Conservation (phyloP, 1,140 invertebrate genomes). For the Diabrotica undecimpunctata region DNA sequence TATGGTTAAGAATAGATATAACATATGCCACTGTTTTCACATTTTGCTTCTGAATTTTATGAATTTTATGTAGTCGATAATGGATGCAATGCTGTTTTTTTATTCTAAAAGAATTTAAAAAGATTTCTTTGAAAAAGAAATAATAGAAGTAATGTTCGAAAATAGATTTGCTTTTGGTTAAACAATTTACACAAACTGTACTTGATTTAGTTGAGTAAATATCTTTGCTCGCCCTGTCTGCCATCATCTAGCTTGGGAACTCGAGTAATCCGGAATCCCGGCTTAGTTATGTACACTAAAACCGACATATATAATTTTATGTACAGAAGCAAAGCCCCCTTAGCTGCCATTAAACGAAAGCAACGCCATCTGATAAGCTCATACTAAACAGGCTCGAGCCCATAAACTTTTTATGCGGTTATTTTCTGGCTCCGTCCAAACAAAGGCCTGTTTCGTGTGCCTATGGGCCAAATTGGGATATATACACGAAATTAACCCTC, state of each 20-base stretch:
- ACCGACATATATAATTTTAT: constrained; percentile 1
- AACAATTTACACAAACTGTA: no score
- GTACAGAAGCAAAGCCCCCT: background rate
- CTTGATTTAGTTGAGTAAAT: no score
- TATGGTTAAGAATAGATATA: no score
- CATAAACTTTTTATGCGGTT: constrained; percentile 2
- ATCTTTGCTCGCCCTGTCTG: no score
- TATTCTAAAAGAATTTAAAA: no score
- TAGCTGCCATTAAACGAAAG: background rate
- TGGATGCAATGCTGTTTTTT: no score
- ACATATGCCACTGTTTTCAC: no score
- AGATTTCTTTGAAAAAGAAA: no score
- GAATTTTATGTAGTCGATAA: no score
- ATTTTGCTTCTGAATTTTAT: no score
- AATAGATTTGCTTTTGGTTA: no score
- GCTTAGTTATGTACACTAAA: background rate
- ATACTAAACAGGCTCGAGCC: constrained; percentile 1
- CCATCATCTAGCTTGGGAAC: background rate
- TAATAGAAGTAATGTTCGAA: no score
- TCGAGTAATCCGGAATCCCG: background rate
- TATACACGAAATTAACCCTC: constrained; percentile 2
- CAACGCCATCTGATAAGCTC: background rate
- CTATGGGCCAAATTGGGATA: background rate
- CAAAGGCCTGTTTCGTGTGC: constrained; percentile 1
- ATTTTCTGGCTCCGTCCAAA: background rate